Conservation (phyloP, 2,888 invertebrate genomes). For the Idaea straminata region DNA sequence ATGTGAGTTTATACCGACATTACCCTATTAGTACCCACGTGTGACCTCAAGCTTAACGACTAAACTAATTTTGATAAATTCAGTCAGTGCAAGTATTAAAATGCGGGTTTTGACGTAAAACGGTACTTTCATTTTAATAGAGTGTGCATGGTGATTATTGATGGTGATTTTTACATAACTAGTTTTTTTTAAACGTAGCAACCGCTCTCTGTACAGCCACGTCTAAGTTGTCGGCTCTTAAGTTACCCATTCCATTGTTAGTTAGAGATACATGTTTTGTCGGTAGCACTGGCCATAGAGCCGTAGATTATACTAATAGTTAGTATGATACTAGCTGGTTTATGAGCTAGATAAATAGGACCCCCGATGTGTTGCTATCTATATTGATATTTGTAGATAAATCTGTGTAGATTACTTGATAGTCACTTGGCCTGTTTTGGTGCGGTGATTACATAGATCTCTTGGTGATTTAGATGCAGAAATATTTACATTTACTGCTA, state of each 20-base stretch:
- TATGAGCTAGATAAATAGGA: slow-evolving; percentile 62
- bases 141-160: too few species aligned
- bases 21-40: too few species aligned
- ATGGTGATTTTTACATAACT: background rate
- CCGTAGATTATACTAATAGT: background rate
- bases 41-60: too few species aligned
- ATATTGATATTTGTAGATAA: slow-evolving; percentile 26
- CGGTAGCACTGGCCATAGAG: slow-evolving; percentile 46
- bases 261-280: slow-evolving; percentile 71
- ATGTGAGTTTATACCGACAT: too few species aligned
- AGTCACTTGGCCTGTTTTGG: slow-evolving; percentile 11
- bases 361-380: slow-evolving; percentile 27
- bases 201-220: slow-evolving; percentile 37
- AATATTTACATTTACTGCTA: background rate
- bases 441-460: slow-evolving; percentile 7
- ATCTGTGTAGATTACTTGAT: slow-evolving; percentile 16
- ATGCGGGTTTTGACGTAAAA: too few species aligned
- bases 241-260: slow-evolving; percentile 73
- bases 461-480: slow-evolving; percentile 7
- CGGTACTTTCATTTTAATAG: too few species aligned
- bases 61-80: too few species aligned
- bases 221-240: slow-evolving; percentile 49
- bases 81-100: too few species aligned
- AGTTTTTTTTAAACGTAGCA: background rate
- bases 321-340: slow-evolving; percentile 58